Base-by-base conservation (phyloP, 2,113 vertebrate genomes). In the Galemys pyrenaicus region DNA sequence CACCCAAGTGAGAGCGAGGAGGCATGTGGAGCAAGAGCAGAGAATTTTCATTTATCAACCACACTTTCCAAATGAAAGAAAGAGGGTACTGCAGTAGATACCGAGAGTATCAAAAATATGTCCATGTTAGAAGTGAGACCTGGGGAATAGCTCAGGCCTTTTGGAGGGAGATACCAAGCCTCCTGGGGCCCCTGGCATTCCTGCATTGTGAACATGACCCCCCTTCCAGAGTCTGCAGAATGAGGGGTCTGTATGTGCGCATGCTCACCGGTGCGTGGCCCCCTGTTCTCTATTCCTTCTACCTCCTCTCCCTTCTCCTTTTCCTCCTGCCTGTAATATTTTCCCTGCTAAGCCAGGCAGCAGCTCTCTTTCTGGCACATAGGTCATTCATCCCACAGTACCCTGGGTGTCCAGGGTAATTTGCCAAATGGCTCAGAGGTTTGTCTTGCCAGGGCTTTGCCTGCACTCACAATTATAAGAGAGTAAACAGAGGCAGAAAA, bases 241-340 rank as follows among this genome's bases (percentile, higher is more conserved):
- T 58, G 37, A 83, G 30, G 32, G 49, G 2, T n/a, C n/a, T n/a
- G n/a, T n/a, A 9, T 35, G 20, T 7, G 54, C 4, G 1, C 13
- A 0, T 22, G n/a, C 26, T 35, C 10, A 11, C 0, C 0, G 7
- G 0, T 0, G 4, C 28, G 0, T 9, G 67, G 35, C 12, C 30
- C n/a, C 26, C 12, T 78, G 15, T n/a, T 54, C 41, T 51, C 64
- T 16, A 6, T 30, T 22, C 37, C 22, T 41, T 28, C 83, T 77
- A n/a, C 37, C 41, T 54, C 62, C 5, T 56, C 11, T 62, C 30
- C 35, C 32, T 35, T 46, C 8, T 51, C 49, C 15, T 30, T n/a
- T 7, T 11, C 35, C 32, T 28, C 26, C n/a, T 0, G 0, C 41
- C 56, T 8, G 0, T 6, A 22, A 15, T 9, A n/a, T 35, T 44